Percentiles rank a stretch among this genome's conserved stretches.
phyloP scores from a whole-genome alignment of 2,888 invertebrate species.

The Clitarchus hookeri region DNA sequence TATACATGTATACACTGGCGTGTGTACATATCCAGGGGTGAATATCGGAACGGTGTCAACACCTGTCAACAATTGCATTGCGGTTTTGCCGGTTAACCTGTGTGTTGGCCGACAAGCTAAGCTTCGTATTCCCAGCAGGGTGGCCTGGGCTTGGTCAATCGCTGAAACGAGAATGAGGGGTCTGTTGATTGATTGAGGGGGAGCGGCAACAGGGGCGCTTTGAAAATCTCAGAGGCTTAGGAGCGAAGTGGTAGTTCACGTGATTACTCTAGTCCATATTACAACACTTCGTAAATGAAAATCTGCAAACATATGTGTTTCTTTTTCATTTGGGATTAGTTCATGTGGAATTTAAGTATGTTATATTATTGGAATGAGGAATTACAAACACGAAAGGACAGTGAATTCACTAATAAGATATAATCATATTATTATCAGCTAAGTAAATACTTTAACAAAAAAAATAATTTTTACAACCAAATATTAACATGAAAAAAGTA shows the following conservation, averaged over 20 bases:
- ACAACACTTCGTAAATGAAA: constrained; percentile 16
- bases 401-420: too few relatives aligned
- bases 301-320: neutral
- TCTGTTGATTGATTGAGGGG: neutral
- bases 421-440: too few relatives aligned
- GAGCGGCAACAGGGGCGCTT: neutral
- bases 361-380: too few relatives aligned
- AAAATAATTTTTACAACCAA: too few relatives aligned
- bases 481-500: too few relatives aligned
- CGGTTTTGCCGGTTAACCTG: constrained; percentile 38
- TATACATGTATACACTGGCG: neutral
- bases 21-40: constrained; percentile 29
- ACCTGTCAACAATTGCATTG: constrained; percentile 39
- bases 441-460: too few relatives aligned
- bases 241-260: neutral
- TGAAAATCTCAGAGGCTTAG: constrained; percentile 17
- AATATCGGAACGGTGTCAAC: constrained; percentile 37
- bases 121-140: neutral
- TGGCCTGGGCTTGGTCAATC: constrained; percentile 18
- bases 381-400: too few relatives aligned
- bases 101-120: constrained; percentile 31
- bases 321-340: too few relatives aligned
- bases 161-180: constrained; percentile 20
- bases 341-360: too few relatives aligned
- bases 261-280: constrained; percentile 6